Evolutionary conservation across 1,140 invertebrate genomes (phyloP), one percentile per base, ranked within the genome.

Genomic region (Portunus trituberculatus): DNA sequence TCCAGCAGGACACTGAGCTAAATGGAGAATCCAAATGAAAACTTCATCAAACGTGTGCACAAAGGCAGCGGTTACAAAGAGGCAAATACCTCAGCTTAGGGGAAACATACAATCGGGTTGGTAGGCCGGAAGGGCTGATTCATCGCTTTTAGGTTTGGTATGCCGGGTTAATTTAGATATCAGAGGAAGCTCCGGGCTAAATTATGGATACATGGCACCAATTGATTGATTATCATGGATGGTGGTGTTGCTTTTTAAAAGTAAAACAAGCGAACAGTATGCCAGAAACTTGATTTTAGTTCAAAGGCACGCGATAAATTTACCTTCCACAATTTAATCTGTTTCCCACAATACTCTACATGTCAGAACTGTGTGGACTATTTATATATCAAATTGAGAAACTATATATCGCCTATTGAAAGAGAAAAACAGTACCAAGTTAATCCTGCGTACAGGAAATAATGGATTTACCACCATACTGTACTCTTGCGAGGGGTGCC

Each of bases 201-300:
- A 76, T 76, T 76, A 76, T 76, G 67, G 67, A 76, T n/a, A n/a
- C 20, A 25, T 76, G 67, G 67, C n/a, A n/a, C 67, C 67, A 76
- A 76, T 76, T n/a, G 67, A 76, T 76, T 76, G 67, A 76, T 76
- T 76, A 76, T 76, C 20, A 76, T n/a, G 67, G 67, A n/a, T 76
- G 67, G 20, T n/a, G 67, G n/a, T n/a, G 67, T 76, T 76, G n/a
- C 67, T 76, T 76, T 76, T 76, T 25, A 8, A 76, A 76, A n/a
- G 25, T 76, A n/a, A 76, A 76, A 25, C 20, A n/a, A 7, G 20
- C n/a, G 25, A 76, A 76, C 25, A 76, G n/a, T 76, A 76, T 76
- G 67, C n/a, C 20, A 20, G 67, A 76, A 76, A 76, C 25, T n/a
- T 76, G 67, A 76, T 76, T 76, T 76, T 76, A 76, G 67, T 76